These are phyloP conservation scores for Etia nguti DNA, from an alignment of 2,113 vertebrate species.

Conservation along the genomic window DNA sequence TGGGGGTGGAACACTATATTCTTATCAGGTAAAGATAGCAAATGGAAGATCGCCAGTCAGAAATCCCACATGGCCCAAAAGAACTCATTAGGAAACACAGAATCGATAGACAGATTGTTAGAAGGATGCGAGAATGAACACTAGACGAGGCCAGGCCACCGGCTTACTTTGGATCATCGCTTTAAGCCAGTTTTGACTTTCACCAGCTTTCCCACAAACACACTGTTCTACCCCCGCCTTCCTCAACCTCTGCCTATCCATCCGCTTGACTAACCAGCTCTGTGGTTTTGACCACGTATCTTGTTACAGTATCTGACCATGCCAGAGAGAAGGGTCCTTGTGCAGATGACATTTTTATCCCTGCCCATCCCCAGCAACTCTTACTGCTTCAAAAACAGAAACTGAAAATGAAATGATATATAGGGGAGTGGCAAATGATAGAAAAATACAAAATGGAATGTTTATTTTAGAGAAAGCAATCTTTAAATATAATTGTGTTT, in stretches of 20 bases:
- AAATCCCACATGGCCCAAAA: slow-evolving; percentile 54
- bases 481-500: neutral
- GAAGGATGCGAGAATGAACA: slow-evolving; percentile 14
- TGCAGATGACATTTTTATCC: slow-evolving; percentile 45
- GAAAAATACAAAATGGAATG: neutral
- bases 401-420: neutral
- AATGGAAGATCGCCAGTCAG: slow-evolving; percentile 38
- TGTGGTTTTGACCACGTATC: slow-evolving; percentile 6
- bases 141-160: slow-evolving; percentile 6
- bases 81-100: slow-evolving; percentile 59
- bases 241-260: slow-evolving; percentile 2
- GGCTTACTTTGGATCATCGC: slow-evolving; percentile 37
- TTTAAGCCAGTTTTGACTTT: slow-evolving; percentile 48
- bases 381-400: slow-evolving; percentile 16
- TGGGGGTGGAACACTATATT: neutral
- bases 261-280: slow-evolving; percentile 25
- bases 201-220: slow-evolving; percentile 20
- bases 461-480: slow-evolving; percentile 4
- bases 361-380: slow-evolving; percentile 12
- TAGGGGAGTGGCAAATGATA: neutral
- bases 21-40: slow-evolving; percentile 26
- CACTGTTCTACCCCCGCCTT: neutral
- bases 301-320: slow-evolving; percentile 42
- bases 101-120: slow-evolving; percentile 54
- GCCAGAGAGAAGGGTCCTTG: slow-evolving; percentile 26